phyloP scores from a whole-genome alignment of 2,113 vertebrate species.

The Psophia crepitans region DNA sequence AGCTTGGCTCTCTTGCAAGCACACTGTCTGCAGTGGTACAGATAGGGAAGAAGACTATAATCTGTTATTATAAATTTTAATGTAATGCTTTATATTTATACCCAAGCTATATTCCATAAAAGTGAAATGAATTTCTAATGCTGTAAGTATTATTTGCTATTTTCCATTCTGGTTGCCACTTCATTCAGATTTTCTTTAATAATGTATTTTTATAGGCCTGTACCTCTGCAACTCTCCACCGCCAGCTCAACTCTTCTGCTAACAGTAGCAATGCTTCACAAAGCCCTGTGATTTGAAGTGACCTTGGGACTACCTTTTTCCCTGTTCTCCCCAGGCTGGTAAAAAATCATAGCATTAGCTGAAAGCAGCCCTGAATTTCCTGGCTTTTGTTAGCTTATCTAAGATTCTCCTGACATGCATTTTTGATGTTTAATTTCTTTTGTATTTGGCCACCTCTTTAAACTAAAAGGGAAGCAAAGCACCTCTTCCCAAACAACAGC shows the following conservation, averaged over 20 bases:
- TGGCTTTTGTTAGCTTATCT: background rate
- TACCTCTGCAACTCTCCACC: constrained; percentile 3
- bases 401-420: background rate
- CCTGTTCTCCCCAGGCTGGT: background rate
- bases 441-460: background rate
- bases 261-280: background rate
- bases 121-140: constrained; percentile 48
- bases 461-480: background rate
- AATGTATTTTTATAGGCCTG: constrained; percentile 55
- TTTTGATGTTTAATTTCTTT: background rate
- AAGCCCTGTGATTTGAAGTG: constrained; percentile 24
- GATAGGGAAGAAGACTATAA: constrained; percentile 28
- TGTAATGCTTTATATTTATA: constrained; percentile 56
- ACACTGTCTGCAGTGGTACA: constrained; percentile 9
- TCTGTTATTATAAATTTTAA: constrained; percentile 63
- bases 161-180: constrained; percentile 47
- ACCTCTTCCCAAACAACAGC: background rate
- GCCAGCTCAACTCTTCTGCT: background rate
- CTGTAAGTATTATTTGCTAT: constrained; percentile 43
- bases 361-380: background rate
- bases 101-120: constrained; percentile 45
- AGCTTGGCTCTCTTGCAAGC: background rate
- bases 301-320: constrained; percentile 33
- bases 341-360: constrained; percentile 21
- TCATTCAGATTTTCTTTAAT: constrained; percentile 53